Evolutionary conservation across 2,797 vertebrate genomes (phyloP).

Genomic region (Enteromius trimaculatus): DNA sequence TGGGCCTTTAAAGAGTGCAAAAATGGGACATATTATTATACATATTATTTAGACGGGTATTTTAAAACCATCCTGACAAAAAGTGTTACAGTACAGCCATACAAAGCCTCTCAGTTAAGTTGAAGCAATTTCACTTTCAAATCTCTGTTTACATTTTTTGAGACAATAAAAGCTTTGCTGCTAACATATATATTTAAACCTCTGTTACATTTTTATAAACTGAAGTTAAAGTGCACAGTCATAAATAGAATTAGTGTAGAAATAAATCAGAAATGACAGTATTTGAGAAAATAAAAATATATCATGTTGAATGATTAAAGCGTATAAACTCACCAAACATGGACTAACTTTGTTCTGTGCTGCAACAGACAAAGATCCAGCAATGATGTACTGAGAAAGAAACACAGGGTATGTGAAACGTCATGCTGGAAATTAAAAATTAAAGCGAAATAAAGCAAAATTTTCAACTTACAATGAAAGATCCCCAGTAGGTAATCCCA

Average conservation of each 20-base stretch:
- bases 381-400: not conserved
- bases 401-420: not conserved
- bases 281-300: not conserved
- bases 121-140: too few relatives aligned
- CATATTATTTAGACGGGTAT: too few relatives aligned
- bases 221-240: not conserved
- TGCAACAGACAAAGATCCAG: not conserved
- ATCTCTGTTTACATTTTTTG: not conserved
- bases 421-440: not conserved
- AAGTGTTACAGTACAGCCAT: not conserved
- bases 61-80: not conserved
- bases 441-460: too few relatives aligned
- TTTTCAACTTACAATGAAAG: conserved; percentile 7
- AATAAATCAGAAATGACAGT: not conserved
- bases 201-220: not conserved
- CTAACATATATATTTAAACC: not conserved
- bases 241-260: not conserved
- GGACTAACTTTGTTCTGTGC: not conserved
- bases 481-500: conserved; percentile 2
- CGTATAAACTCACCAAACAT: not conserved
- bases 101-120: not conserved
- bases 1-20: not conserved
- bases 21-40: not conserved
- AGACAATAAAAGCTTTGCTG: not conserved
- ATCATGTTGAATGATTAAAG: not conserved